phyloP scores from a whole-genome alignment of 2,797 vertebrate species.

The Dallia pectoralis region DNA sequence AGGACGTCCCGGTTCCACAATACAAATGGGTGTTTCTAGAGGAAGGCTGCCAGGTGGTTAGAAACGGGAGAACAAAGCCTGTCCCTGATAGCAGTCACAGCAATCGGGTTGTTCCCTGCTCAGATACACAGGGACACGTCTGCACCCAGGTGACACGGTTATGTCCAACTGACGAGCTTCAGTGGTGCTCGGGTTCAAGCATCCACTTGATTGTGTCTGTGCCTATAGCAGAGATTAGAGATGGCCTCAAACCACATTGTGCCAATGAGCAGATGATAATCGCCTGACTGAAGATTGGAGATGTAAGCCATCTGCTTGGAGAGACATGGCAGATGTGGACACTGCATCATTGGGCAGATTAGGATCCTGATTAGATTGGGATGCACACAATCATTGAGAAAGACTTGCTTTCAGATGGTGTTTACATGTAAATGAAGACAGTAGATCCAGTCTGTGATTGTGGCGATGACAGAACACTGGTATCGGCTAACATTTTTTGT shows the following conservation, averaged over 20 bases:
- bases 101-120: slow-evolving; percentile 65
- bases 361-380: not conserved
- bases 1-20: slow-evolving; percentile 64
- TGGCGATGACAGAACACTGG: slow-evolving; percentile 51
- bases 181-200: slow-evolving; percentile 34
- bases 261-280: not conserved
- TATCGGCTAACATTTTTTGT: slow-evolving; percentile 49
- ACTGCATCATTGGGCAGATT: not conserved
- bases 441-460: slow-evolving; percentile 50
- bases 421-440: slow-evolving; percentile 59
- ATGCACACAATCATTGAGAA: not conserved
- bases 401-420: slow-evolving; percentile 40
- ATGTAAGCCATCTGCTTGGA: slow-evolving; percentile 12
- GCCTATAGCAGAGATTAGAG: not conserved
- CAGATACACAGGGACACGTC: slow-evolving; percentile 58
- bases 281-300: too few relatives aligned
- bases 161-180: slow-evolving; percentile 66
- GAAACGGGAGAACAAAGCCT: slow-evolving; percentile 68
- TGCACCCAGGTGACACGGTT: slow-evolving; percentile 57
- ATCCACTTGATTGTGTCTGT: slow-evolving; percentile 32
- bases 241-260: slow-evolving; percentile 18
- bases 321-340: not conserved
- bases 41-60: slow-evolving; percentile 76
- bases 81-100: slow-evolving; percentile 65
- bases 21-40: slow-evolving; percentile 72